Evolutionary conservation across 2,113 vertebrate genomes (phyloP).

Genomic region (Chiloscyllium plagiosum): DNA sequence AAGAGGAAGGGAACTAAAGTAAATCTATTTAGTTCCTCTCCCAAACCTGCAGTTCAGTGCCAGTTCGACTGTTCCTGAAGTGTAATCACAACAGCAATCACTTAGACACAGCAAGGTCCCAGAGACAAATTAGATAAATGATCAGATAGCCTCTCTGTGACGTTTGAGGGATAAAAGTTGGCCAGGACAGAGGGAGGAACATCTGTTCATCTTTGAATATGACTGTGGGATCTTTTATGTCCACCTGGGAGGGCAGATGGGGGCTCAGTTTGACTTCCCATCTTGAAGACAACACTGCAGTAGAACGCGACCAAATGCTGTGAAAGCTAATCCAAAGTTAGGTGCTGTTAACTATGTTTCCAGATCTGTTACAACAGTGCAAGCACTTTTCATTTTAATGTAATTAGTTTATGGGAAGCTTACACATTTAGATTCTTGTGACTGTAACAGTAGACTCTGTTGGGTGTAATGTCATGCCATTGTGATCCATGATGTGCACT

Average conservation of each 20-base stretch:
- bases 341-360: neutral
- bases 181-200: neutral
- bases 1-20: neutral
- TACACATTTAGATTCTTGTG: neutral
- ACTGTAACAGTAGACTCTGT: neutral
- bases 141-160: neutral
- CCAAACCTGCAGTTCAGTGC: neutral
- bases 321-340: neutral
- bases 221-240: neutral
- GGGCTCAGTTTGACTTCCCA: neutral
- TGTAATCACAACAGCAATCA: neutral
- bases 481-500: neutral
- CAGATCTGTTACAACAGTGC: neutral
- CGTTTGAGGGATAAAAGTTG: neutral
- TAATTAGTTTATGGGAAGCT: neutral
- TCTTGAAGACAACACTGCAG: neutral
- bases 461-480: neutral
- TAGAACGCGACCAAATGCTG: neutral
- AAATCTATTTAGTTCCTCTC: neutral
- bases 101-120: neutral
- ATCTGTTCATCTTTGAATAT: neutral
- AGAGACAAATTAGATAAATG: neutral
- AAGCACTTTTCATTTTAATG: neutral
- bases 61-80: neutral
- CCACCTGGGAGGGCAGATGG: neutral